phyloP scores from a whole-genome alignment of 2,113 vertebrate species.

The Ctenomys sociabilis region DNA sequence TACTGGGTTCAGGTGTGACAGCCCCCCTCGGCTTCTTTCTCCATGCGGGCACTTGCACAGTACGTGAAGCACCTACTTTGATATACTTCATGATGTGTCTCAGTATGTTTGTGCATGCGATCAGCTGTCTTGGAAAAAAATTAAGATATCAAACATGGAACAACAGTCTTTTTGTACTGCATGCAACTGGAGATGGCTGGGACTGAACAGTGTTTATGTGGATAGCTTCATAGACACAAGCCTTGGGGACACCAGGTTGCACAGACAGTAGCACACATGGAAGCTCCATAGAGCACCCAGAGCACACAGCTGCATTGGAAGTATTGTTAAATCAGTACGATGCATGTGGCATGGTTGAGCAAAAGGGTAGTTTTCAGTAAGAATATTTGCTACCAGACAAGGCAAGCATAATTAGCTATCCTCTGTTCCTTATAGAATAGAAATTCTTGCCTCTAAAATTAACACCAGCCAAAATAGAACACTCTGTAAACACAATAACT shows the following conservation, averaged over 20 bases:
- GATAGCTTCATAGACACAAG: neutral
- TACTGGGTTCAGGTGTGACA: neutral
- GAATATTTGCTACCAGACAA: neutral
- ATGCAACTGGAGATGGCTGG: neutral
- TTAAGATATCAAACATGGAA: neutral
- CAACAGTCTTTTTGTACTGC: neutral
- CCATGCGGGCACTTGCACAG: neutral
- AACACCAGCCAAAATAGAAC: neutral
- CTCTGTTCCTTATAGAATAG: neutral
- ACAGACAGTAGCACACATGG: neutral
- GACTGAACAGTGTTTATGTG: neutral
- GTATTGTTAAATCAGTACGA: neutral
- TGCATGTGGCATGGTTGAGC: neutral
- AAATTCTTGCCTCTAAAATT: neutral
- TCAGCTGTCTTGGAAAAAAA: neutral
- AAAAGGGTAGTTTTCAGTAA: conserved; percentile 43
- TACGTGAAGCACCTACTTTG: neutral
- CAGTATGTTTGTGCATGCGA: neutral
- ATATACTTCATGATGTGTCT: neutral
- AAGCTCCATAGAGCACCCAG: neutral
- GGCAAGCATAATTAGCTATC: conserved; percentile 2
- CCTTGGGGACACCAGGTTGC: neutral
- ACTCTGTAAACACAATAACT: neutral
- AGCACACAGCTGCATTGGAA: neutral
- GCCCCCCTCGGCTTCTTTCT: neutral